Percentiles rank a stretch among this genome's conserved stretches.
phyloP scores from a whole-genome alignment of 2,113 vertebrate genomes.

The rat (Rattus norvegicus) region DNA sequence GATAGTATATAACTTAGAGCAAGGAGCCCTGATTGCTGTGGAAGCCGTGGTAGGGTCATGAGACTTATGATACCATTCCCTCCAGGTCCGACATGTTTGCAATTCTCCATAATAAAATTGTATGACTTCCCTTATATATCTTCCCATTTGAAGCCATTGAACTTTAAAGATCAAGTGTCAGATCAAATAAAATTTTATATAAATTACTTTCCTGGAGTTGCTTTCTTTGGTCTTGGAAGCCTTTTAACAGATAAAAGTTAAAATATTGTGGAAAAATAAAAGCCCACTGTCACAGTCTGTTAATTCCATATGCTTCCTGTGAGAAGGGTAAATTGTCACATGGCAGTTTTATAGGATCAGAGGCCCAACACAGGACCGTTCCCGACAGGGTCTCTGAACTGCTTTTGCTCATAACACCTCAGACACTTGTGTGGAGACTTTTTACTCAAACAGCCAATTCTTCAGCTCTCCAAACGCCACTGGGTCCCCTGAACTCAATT shows the following conservation, averaged over 20 bases:
- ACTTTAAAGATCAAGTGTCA: slow-evolving; percentile 73
- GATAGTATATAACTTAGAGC: background rate
- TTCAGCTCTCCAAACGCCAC: background rate
- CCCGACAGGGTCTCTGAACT: slow-evolving; percentile 7
- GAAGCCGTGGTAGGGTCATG: background rate
- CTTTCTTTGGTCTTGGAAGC: slow-evolving; percentile 68
- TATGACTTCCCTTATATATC: slow-evolving; percentile 47
- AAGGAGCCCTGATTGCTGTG: background rate
- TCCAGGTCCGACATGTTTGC: background rate
- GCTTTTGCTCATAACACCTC: background rate
- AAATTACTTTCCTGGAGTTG: slow-evolving; percentile 70
- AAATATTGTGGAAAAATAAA: slow-evolving; percentile 76
- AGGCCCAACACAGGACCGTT: slow-evolving; percentile 29
- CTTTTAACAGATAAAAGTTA: slow-evolving; percentile 74
- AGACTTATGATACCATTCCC: background rate
- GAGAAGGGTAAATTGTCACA: slow-evolving; percentile 68
- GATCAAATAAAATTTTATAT: slow-evolving; percentile 68
- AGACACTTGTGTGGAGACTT: background rate
- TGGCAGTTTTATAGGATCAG: slow-evolving; percentile 62
- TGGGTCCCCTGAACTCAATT: background rate
- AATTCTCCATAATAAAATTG: slow-evolving; percentile 49
- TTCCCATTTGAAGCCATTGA: slow-evolving; percentile 44
- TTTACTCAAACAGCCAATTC: background rate
- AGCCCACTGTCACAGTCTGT: slow-evolving; percentile 69
- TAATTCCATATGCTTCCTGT: slow-evolving; percentile 72